Evolutionary conservation across 1,140 invertebrate species (phyloP).

Genomic region (Hyles vespertilio): DNA sequence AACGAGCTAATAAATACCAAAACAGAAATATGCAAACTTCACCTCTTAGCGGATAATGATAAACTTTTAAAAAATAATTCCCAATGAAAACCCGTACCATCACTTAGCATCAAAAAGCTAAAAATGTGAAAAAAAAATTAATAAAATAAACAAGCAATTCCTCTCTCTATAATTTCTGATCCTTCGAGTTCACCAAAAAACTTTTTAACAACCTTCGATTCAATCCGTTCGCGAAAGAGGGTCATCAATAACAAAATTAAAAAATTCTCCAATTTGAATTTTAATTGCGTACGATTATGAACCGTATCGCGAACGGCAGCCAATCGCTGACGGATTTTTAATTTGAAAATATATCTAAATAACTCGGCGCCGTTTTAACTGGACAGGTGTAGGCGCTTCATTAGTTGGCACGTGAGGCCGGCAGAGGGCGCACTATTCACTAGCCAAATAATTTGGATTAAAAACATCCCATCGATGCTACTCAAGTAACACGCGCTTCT

Average conservation of each 20-base stretch:
- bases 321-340: conserved; percentile 49
- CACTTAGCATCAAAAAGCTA: no score
- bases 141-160: conserved; percentile 58
- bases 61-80: no score
- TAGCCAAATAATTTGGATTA: no score
- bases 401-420: no score
- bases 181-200: conserved; percentile 42
- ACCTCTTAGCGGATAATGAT: no score
- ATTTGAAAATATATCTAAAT: conserved; percentile 20
- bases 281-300: conserved; percentile 73
- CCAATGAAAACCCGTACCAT: no score
- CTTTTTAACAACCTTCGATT: conserved; percentile 60
- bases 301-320: conserved; percentile 56
- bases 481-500: no score
- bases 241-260: conserved; percentile 74
- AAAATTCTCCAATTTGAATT: conserved; percentile 73
- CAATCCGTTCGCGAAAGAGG: conserved; percentile 55
- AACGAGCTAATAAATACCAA: no score
- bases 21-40: no score
- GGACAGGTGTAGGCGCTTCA: no score
- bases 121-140: conserved; percentile 8
- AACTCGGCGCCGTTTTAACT: background rate
- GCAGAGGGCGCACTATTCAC: no score
- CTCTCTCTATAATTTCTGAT: conserved; percentile 39
- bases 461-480: no score